These are phyloP conservation scores for Phalacrocorax pelagicus DNA, from an alignment of 2,113 vertebrate species.

Conservation along the genomic window DNA sequence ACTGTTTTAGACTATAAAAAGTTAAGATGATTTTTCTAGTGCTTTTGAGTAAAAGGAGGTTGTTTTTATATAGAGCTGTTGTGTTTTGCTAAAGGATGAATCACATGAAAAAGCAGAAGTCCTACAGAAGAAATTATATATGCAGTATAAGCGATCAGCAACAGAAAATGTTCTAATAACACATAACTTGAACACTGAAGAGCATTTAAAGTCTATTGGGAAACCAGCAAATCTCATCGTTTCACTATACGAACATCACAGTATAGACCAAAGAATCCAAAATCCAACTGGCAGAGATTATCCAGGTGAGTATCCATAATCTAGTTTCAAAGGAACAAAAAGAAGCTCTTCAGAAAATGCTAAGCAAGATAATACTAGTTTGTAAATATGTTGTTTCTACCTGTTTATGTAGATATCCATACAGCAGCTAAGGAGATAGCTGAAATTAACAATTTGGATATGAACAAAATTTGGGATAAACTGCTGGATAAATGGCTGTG, in stretches of 20 bases:
- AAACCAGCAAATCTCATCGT: constrained; percentile 85
- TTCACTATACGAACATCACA: constrained; percentile 88
- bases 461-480: constrained; percentile 85
- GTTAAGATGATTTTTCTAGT: not conserved
- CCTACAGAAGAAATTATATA: constrained; percentile 83
- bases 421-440: constrained; percentile 87
- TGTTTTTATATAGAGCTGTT: not conserved
- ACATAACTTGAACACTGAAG: constrained; percentile 76
- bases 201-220: constrained; percentile 78
- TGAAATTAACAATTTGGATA: constrained; percentile 84
- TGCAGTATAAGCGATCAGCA: constrained; percentile 86
- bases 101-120: constrained; percentile 74
- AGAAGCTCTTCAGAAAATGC: not conserved
- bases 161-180: constrained; percentile 86
- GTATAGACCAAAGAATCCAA: constrained; percentile 82
- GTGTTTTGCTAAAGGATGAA: constrained; percentile 74
- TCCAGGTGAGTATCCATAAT: constrained; percentile 78
- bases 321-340: not conserved
- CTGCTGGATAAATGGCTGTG: constrained; percentile 94
- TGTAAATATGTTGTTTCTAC: not conserved
- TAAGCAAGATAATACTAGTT: not conserved
- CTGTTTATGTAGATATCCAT: constrained; percentile 83
- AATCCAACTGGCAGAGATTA: constrained; percentile 73
- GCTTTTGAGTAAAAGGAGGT: not conserved
- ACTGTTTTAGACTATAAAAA: not conserved